A percentile compares a stretch with the other conserved stretches of the same genome.
Conservation (phyloP, 2,888 invertebrate genomes). For the Drosophila ezoana region DNA sequence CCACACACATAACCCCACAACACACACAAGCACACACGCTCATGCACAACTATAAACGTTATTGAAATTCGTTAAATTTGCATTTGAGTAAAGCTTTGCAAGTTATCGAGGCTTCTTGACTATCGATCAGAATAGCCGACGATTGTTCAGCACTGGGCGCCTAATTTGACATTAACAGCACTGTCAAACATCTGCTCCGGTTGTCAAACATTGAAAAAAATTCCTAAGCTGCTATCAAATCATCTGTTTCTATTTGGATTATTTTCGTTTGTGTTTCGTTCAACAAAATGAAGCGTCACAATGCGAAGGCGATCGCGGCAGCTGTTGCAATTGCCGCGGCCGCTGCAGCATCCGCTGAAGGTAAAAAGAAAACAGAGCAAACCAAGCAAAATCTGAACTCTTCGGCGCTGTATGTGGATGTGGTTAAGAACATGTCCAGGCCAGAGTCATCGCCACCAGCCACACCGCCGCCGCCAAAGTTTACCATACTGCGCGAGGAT, state of each 20-base stretch:
- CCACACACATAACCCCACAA: slow-evolving; percentile 16
- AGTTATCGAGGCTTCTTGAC: slow-evolving; percentile 26
- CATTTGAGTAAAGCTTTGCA: background rate
- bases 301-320: slow-evolving; percentile 42
- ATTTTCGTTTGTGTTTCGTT: slow-evolving; percentile 11
- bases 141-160: background rate
- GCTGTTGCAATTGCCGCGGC: slow-evolving; percentile 38
- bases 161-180: slow-evolving; percentile 1
- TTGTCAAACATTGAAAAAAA: slow-evolving; percentile 7
- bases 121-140: background rate
- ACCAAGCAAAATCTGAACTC: slow-evolving; percentile 4
- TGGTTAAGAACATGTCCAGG: slow-evolving; percentile 55
- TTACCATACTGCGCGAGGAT: slow-evolving; percentile 58
- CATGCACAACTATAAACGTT: background rate
- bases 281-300: slow-evolving; percentile 55
- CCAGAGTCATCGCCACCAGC: slow-evolving; percentile 6
- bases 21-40: background rate
- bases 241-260: slow-evolving; percentile 7
- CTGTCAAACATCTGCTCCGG: background rate
- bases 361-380: slow-evolving; percentile 23
- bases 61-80: background rate
- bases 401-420: slow-evolving; percentile 60
- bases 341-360: slow-evolving; percentile 20
- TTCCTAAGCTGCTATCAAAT: slow-evolving; percentile 14
- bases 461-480: slow-evolving; percentile 34